phyloP scores from a whole-genome alignment of 1,140 invertebrate species.

The Carcinoscorpius rotundicauda region DNA sequence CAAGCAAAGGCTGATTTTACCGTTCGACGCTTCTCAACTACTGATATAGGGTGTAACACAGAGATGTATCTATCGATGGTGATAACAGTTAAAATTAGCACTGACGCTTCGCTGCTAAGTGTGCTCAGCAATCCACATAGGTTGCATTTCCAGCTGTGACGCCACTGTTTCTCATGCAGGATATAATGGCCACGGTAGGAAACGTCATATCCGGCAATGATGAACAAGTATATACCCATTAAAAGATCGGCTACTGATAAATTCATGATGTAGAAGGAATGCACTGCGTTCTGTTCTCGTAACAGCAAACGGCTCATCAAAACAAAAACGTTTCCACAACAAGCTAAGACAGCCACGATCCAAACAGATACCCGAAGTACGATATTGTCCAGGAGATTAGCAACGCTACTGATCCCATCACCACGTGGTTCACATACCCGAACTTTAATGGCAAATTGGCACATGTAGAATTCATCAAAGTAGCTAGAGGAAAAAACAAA shows the following conservation, averaged over 20 bases:
- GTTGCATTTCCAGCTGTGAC: conserved; percentile 30
- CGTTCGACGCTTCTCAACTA: conserved; percentile 35
- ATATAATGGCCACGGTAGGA: conserved; percentile 49
- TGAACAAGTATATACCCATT: conserved; percentile 59
- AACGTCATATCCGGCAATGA: conserved; percentile 51
- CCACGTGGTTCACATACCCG: conserved; percentile 47
- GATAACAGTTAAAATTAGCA: conserved; percentile 61
- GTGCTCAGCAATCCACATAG: conserved; percentile 26
- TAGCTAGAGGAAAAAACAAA: conserved; percentile 36
- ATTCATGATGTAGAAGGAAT: conserved; percentile 48
- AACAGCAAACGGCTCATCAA: conserved; percentile 49
- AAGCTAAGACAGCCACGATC: conserved; percentile 51
- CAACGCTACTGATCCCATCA: conserved; percentile 48
- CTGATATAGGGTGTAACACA: not conserved
- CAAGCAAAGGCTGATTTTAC: conserved; percentile 44
- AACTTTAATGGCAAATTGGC: conserved; percentile 46
- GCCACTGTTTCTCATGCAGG: conserved; percentile 47
- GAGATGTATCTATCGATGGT: conserved; percentile 47
- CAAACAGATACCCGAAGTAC: conserved; percentile 50
- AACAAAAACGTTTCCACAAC: conserved; percentile 51
- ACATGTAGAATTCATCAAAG: conserved; percentile 56
- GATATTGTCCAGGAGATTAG: conserved; percentile 47
- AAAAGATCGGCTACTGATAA: conserved; percentile 60
- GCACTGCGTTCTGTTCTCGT: conserved; percentile 33
- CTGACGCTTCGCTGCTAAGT: conserved; percentile 42